Evolutionary conservation across 2,113 vertebrate species (phyloP).

Genomic region (Peromyscus polionotus): DNA sequence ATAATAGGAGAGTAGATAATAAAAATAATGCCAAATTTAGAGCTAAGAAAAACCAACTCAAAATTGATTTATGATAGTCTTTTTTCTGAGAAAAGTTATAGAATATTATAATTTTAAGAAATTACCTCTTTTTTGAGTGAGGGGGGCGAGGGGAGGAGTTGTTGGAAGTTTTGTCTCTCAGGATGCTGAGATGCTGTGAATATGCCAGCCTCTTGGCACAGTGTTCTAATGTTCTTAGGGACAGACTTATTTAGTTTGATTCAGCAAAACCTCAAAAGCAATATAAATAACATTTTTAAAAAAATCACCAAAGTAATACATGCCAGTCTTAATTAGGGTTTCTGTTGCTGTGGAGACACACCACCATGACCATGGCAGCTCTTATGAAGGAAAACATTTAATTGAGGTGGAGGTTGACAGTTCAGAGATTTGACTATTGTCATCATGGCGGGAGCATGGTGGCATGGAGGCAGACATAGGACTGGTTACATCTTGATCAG

Average conservation of each 20-base stretch:
- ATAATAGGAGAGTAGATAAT: slow-evolving; percentile 60
- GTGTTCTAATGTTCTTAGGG: neutral
- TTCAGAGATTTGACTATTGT: neutral
- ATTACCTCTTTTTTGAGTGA: neutral
- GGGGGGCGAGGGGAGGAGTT: neutral
- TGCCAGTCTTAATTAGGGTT: neutral
- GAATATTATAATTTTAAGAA: neutral
- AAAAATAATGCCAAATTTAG: slow-evolving; percentile 70
- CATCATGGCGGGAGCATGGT: neutral
- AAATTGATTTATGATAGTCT: slow-evolving; percentile 41
- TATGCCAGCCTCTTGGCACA: neutral
- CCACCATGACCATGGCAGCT: neutral
- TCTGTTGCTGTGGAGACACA: neutral
- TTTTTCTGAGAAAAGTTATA: slow-evolving; percentile 52
- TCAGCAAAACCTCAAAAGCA: neutral
- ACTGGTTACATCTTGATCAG: neutral
- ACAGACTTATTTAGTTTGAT: slow-evolving; percentile 22
- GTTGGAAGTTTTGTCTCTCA: neutral
- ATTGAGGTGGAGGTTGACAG: neutral
- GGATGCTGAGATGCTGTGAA: neutral
- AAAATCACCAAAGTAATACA: slow-evolving; percentile 18
- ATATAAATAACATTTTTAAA: slow-evolving; percentile 25
- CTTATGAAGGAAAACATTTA: neutral
- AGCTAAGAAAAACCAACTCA: slow-evolving; percentile 61
- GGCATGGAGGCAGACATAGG: neutral